These are phyloP conservation scores for Oceanodroma leucorhoa DNA, from an alignment of 2,797 vertebrate species.

Conservation along the genomic window DNA sequence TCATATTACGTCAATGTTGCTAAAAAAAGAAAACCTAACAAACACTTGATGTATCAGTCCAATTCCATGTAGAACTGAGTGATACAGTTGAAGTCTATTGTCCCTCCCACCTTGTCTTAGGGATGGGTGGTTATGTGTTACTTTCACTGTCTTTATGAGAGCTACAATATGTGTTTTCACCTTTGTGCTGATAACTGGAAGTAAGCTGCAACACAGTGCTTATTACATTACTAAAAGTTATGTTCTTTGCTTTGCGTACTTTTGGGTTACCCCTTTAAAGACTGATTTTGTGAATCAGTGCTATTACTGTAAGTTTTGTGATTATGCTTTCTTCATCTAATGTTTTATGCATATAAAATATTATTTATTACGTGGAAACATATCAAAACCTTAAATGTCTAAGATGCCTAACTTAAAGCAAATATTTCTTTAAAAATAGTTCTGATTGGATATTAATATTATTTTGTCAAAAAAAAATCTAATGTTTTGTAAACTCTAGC, in stretches of 20 bases:
- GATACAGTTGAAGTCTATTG: constrained; percentile 87
- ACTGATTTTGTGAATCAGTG: constrained; percentile 72
- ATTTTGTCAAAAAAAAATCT: constrained; percentile 53
- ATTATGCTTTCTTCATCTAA: constrained; percentile 73
- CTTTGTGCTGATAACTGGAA: constrained; percentile 85
- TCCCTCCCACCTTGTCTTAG: constrained; percentile 75
- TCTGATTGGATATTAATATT: constrained; percentile 69
- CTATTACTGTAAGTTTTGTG: constrained; percentile 63
- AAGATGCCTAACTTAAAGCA: constrained; percentile 68
- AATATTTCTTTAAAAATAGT: constrained; percentile 69
- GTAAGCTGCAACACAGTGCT: constrained; percentile 74
- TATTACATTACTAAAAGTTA: constrained; percentile 65
- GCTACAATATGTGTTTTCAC: constrained; percentile 79
- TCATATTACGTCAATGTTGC: constrained; percentile 83
- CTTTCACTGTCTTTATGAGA: constrained; percentile 80
- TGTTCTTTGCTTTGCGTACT: constrained; percentile 69
- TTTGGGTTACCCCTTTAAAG: constrained; percentile 79
- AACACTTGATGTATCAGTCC: constrained; percentile 81
- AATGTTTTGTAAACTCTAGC: constrained; percentile 63
- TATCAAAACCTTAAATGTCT: constrained; percentile 68
- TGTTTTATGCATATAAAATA: constrained; percentile 70
- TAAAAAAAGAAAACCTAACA: constrained; percentile 79
- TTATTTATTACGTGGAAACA: constrained; percentile 79
- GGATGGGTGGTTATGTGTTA: constrained; percentile 78
- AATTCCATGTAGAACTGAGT: constrained; percentile 82